Percentiles rank a stretch among this genome's conserved stretches.
These are phyloP conservation scores for Psix sp. DNA, from an alignment of 1,140 invertebrate species.

Conservation along the genomic window DNA sequence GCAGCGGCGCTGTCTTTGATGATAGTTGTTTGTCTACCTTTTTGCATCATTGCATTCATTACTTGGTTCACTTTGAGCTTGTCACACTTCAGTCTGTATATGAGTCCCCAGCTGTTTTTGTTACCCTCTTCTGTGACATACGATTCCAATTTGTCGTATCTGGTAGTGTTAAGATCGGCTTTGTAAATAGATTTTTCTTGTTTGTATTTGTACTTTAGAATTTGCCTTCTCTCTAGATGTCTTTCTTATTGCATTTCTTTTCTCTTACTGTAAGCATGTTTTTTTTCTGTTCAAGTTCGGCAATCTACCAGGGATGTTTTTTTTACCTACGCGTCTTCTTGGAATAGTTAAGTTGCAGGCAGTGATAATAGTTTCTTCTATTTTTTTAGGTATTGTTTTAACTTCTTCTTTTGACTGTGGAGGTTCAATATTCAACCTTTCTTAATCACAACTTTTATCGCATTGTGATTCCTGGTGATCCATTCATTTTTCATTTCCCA, in stretches of 20 bases:
- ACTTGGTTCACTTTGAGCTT: constrained; percentile 12
- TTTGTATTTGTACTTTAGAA: neutral
- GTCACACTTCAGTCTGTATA: constrained; percentile 21
- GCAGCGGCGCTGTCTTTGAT: neutral
- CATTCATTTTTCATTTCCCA: constrained; percentile 7
- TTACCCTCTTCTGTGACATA: constrained; percentile 44
- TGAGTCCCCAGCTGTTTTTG: constrained; percentile 20
- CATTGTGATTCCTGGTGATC: constrained; percentile 39
- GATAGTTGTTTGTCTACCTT: neutral
- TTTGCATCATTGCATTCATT: neutral
- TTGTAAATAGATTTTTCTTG: neutral
- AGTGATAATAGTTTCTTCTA: neutral
- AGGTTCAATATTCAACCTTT: neutral
- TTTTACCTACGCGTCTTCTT: neutral
- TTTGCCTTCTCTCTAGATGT: neutral
- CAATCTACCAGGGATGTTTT: constrained; percentile 41
- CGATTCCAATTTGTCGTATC: constrained; percentile 20
- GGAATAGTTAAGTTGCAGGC: constrained; percentile 7
- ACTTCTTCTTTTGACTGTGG: neutral
- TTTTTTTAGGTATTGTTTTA: neutral
- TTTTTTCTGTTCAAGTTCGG: constrained; percentile 11
- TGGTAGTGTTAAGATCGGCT: neutral
- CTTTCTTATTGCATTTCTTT: constrained; percentile 7
- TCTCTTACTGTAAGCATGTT: constrained; percentile 7
- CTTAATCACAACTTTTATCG: neutral